phyloP scores from a whole-genome alignment of 1,140 invertebrate genomes.

The Tetramorium simillimum region DNA sequence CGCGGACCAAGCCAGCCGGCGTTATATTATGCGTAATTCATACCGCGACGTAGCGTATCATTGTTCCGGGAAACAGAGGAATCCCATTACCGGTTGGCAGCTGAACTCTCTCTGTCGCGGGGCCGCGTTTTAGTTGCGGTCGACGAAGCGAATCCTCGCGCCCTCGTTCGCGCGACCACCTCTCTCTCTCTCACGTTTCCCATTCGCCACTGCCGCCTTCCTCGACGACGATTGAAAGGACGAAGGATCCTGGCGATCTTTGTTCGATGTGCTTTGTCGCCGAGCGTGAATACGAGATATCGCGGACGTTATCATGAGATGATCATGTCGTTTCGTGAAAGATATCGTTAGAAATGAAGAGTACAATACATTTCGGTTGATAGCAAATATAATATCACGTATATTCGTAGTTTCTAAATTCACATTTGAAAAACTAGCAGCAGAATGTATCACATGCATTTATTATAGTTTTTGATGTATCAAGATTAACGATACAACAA shows the following conservation, averaged over 20 bases:
- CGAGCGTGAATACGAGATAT: constrained; percentile 44
- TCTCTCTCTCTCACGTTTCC: neutral
- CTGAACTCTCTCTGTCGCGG: constrained; percentile 80
- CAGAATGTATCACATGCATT: neutral
- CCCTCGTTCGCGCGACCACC: constrained; percentile 55
- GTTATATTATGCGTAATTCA: constrained; percentile 82
- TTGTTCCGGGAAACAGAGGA: constrained; percentile 83
- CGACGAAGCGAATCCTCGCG: constrained; percentile 77
- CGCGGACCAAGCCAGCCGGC: constrained; percentile 61
- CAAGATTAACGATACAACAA: too few relatives aligned
- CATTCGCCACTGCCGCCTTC: neutral
- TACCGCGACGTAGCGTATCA: constrained; percentile 83
- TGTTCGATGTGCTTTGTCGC: constrained; percentile 30
- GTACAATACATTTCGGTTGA: neutral
- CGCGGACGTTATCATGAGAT: neutral
- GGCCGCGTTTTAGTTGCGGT: constrained; percentile 81
- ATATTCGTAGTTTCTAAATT: neutral
- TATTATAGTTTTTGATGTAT: neutral
- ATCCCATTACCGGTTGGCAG: constrained; percentile 83
- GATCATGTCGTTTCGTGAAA: neutral
- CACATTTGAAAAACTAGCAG: neutral
- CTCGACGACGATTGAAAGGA: constrained; percentile 49
- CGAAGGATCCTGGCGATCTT: constrained; percentile 51
- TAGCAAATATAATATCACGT: neutral
- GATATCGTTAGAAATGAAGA: neutral